These are phyloP conservation scores for Oxyruncus cristatus DNA, from an alignment of 2,113 vertebrate genomes.

Conservation along the genomic window DNA sequence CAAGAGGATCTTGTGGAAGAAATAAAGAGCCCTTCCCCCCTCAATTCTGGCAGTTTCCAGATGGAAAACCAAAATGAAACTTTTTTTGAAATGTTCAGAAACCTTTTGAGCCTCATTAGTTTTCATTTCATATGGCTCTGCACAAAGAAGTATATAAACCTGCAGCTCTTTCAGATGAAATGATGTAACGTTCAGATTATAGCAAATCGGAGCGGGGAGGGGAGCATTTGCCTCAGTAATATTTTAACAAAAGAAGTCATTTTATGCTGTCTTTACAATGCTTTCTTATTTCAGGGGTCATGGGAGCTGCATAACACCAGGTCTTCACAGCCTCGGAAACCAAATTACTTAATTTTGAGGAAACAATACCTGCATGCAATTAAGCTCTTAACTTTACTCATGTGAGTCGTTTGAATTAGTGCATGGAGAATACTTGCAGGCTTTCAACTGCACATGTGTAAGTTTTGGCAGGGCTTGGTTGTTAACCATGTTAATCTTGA, in stretches of 20 bases:
- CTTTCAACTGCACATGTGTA: slow-evolving; percentile 27
- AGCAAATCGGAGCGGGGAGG: not conserved
- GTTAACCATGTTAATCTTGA: slow-evolving; percentile 23
- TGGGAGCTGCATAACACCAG: slow-evolving; percentile 54
- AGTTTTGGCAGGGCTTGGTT: slow-evolving; percentile 27
- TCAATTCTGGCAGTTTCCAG: slow-evolving; percentile 30
- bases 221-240: not conserved
- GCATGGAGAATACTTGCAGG: slow-evolving; percentile 27
- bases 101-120: slow-evolving; percentile 62
- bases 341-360: slow-evolving; percentile 55
- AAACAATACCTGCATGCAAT: slow-evolving; percentile 57
- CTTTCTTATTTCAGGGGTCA: slow-evolving; percentile 61
- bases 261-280: slow-evolving; percentile 45
- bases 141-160: slow-evolving; percentile 46
- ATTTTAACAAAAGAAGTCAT: slow-evolving; percentile 61
- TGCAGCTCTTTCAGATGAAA: slow-evolving; percentile 42
- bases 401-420: slow-evolving; percentile 32
- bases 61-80: slow-evolving; percentile 55
- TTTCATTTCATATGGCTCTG: slow-evolving; percentile 53
- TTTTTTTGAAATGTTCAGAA: slow-evolving; percentile 20
- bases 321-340: slow-evolving; percentile 46
- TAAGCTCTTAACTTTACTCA: slow-evolving; percentile 56
- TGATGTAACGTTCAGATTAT: slow-evolving; percentile 19
- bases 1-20: not conserved
- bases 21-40: slow-evolving; percentile 3